Evolutionary conservation across 2,797 vertebrate genomes (phyloP).

Genomic region (Ptychadena robeensis): DNA sequence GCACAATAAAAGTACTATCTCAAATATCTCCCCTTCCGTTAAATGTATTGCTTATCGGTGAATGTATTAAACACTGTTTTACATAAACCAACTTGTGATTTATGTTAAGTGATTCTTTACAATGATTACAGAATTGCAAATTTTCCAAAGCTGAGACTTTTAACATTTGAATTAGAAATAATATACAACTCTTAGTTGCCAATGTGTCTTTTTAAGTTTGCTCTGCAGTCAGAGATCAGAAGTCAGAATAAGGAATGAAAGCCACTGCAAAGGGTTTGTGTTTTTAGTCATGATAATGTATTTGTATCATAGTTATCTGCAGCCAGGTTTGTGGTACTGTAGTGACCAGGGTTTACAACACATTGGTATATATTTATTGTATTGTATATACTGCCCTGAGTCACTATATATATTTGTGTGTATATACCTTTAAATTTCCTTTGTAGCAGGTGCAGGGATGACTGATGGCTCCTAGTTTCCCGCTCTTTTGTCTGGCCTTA

Average conservation of each 20-base stretch:
- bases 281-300: not conserved
- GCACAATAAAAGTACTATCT: not conserved
- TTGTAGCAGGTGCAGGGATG: too few species aligned
- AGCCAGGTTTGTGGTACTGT: too few species aligned
- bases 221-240: not conserved
- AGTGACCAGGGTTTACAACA: too few species aligned
- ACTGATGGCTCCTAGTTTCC: too few species aligned
- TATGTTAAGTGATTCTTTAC: not conserved
- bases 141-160: not conserved
- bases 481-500: too few species aligned
- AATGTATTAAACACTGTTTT: not conserved
- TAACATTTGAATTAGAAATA: not conserved
- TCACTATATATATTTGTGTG: too few species aligned
- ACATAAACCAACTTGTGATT: not conserved
- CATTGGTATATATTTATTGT: too few species aligned
- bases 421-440: too few species aligned
- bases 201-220: not conserved
- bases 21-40: not conserved
- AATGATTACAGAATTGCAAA: not conserved
- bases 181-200: not conserved
- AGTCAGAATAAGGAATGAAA: not conserved
- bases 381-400: too few species aligned
- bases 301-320: too few species aligned
- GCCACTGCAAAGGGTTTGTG: not conserved
- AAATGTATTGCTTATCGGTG: not conserved